A percentile compares a stretch with the other conserved stretches of the same genome.
Conservation (phyloP, 2,113 vertebrate genomes). For the Tautogolabrus adspersus region DNA sequence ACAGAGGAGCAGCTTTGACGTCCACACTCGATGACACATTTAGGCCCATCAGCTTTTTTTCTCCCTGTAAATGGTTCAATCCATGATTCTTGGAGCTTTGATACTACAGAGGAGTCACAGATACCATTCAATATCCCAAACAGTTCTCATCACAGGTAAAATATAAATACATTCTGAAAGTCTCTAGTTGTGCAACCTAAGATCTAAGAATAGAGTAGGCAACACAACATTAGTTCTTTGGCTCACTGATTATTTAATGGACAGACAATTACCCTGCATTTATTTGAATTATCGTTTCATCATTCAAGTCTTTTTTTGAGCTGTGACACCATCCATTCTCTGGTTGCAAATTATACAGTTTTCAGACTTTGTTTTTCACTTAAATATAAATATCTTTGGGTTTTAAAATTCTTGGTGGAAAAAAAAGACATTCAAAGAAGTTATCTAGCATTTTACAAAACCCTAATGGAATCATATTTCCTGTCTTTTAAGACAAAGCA, state of each 20-base stretch:
- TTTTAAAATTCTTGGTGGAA: too few species aligned
- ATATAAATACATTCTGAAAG: background rate
- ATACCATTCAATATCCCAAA: too few species aligned
- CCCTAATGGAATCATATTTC: too few species aligned
- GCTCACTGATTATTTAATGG: too few species aligned
- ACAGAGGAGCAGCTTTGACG: constrained; percentile 3
- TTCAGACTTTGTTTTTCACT: too few species aligned
- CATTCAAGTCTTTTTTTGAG: background rate
- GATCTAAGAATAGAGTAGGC: background rate
- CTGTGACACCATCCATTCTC: too few species aligned
- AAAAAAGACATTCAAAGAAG: too few species aligned
- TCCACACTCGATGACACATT: background rate
- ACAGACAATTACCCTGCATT: background rate
- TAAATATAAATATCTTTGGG: too few species aligned
- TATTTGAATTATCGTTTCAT: background rate
- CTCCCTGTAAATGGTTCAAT: background rate
- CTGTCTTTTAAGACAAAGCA: too few species aligned
- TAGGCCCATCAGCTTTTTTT: background rate
- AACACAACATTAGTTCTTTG: background rate
- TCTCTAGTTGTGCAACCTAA: background rate
- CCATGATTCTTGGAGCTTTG: background rate
- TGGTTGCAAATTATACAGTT: too few species aligned
- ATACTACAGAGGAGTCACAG: background rate
- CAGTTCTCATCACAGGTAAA: background rate
- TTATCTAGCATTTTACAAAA: too few species aligned